Base-by-base conservation (phyloP, 2,797 vertebrate genomes). In the Sarcophilus harrisii region DNA sequence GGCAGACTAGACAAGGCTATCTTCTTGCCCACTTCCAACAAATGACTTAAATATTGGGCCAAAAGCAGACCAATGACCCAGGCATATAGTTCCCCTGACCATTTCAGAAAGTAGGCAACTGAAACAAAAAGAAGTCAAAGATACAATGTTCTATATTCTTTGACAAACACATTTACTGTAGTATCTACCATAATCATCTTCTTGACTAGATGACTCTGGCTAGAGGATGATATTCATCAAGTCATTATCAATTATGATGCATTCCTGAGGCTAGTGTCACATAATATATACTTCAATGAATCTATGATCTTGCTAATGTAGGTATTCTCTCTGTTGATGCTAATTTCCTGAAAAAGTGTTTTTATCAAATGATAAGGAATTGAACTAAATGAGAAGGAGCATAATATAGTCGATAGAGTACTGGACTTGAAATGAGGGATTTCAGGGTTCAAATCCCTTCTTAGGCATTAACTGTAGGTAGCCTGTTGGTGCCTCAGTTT, bases 121-220 rank as follows among this genome's bases (percentile, higher is more conserved):
- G n/a, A 60, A 92, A 30, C 32, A 94, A 14, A 94, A 27, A 28
- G 12, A n/a, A 4, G 29, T 60, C 73, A 28, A 21, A 91, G n/a
- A 60, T 13, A 13, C 16, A 95, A 94, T 73, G 54, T 55, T 52
- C 93, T 92, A 45, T 91, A 58, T 93, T 95, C 12, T 57, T 94
- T 55, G 92, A 57, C 52, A 58, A 95, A 5, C 90, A 58, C 12
- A 73, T 93, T 30, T 58, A 4, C 62, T 91, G 73, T 90, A 93
- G 14, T 29, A n/a, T 95, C 90, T 62, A 93, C 52, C 91, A 91
- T 92, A 30, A 29, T 97, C 95, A 54, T 92, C 60, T 91, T 45
- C 38, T 52, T 89, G 27, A 6, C 94, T 57, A 92, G 91, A 60
- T 49, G 93, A 57, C 21, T 66, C 57, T 57, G 8, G 28, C 32